Evolutionary conservation across 2,888 invertebrate genomes (phyloP).

Genomic region (Maniola hyperantus): DNA sequence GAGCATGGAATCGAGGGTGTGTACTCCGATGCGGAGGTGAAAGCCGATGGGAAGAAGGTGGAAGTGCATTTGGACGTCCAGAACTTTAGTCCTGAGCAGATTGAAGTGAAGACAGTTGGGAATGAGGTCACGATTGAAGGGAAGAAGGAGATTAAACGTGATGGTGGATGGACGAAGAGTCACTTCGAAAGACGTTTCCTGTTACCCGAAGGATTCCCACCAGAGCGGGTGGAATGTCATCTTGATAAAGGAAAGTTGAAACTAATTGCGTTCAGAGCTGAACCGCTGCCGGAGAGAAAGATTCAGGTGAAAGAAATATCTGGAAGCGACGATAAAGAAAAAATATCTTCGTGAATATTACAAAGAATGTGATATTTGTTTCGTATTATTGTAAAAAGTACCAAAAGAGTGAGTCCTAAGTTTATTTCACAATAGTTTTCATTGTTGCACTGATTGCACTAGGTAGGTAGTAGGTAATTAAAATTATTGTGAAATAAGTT

Average conservation of each 20-base stretch:
- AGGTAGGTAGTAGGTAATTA: neutral
- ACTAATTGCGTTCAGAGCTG: constrained; percentile 84
- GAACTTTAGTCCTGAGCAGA: constrained; percentile 90
- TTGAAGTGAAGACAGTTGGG: constrained; percentile 89
- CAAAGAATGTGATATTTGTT: neutral
- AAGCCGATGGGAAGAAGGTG: constrained; percentile 85
- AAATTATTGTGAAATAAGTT: constrained; percentile 11
- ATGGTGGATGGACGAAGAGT: constrained; percentile 88
- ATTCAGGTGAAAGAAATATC: constrained; percentile 66
- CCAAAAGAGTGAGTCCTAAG: neutral
- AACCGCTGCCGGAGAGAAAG: constrained; percentile 62
- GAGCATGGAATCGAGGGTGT: constrained; percentile 72
- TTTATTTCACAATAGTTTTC: neutral
- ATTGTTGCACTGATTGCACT: neutral
- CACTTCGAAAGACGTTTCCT: constrained; percentile 90
- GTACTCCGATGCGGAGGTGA: constrained; percentile 81
- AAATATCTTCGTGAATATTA: constrained; percentile 10
- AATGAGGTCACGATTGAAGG: constrained; percentile 89
- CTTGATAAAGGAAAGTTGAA: constrained; percentile 89
- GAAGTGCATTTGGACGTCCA: constrained; percentile 89
- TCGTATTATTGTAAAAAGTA: neutral
- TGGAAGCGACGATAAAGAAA: constrained; percentile 33
- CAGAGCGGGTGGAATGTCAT: constrained; percentile 87
- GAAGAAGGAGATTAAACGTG: constrained; percentile 89
- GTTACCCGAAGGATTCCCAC: constrained; percentile 89